phyloP scores from a whole-genome alignment of 2,888 invertebrate species.

The Neoascia interrupta region DNA sequence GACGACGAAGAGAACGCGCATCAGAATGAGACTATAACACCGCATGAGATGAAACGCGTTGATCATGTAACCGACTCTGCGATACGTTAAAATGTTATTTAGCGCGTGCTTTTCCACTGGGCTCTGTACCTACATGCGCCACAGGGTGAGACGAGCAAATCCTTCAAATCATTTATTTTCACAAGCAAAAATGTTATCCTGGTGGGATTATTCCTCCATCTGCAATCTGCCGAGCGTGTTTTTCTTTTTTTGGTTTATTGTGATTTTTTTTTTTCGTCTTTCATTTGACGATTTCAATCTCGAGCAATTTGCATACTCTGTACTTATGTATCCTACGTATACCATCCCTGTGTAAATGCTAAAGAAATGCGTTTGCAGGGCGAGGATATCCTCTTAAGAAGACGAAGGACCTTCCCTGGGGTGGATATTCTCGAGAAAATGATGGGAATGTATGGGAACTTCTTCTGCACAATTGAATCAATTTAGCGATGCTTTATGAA shows the following conservation, averaged over 20 bases:
- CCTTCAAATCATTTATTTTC: slow-evolving; percentile 52
- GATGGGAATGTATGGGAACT: slow-evolving; percentile 37
- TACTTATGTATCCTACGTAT: too few relatives aligned
- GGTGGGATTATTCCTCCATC: slow-evolving; percentile 40
- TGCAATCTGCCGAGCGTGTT: background rate
- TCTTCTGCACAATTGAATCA: slow-evolving; percentile 63
- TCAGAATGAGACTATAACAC: slow-evolving; percentile 24
- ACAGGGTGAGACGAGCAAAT: slow-evolving; percentile 24
- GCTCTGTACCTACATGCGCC: too few relatives aligned
- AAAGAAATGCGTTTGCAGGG: slow-evolving; percentile 8
- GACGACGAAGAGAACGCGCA: slow-evolving; percentile 21
- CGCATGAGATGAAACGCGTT: slow-evolving; percentile 50
- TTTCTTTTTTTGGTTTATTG: slow-evolving; percentile 3
- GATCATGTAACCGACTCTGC: slow-evolving; percentile 44
- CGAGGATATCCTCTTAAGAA: slow-evolving; percentile 1
- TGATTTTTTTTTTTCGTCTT: background rate
- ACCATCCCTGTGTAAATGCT: too few relatives aligned
- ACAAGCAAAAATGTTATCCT: slow-evolving; percentile 50
- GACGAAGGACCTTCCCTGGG: too few relatives aligned
- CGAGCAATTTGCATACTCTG: slow-evolving; percentile 33
- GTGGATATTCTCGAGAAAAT: slow-evolving; percentile 23
- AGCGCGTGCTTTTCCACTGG: slow-evolving; percentile 12
- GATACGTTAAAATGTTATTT: slow-evolving; percentile 35
- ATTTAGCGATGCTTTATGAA: slow-evolving; percentile 60
- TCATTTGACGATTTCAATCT: slow-evolving; percentile 36